These are phyloP conservation scores for Anguilla marmorata DNA, from an alignment of 2,797 vertebrate species.

Conservation along the genomic window DNA sequence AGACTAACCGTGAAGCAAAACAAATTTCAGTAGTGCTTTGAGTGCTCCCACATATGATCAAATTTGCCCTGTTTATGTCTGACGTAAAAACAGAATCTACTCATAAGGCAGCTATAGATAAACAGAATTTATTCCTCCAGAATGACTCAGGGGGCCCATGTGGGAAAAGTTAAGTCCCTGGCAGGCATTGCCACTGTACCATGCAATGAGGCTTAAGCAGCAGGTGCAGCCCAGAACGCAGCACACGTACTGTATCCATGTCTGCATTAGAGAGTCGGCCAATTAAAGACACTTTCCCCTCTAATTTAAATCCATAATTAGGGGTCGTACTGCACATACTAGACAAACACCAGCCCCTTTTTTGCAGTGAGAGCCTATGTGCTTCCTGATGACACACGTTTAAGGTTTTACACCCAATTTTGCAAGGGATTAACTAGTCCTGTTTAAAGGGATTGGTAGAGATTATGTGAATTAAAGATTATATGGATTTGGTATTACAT, in stretches of 20 bases:
- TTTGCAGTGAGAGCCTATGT: not conserved
- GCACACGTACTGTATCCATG: not conserved
- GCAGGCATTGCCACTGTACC: slow-evolving; percentile 11
- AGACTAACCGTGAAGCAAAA: not conserved
- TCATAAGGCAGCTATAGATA: not conserved
- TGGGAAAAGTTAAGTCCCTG: not conserved
- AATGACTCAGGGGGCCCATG: slow-evolving; percentile 1
- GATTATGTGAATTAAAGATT: slow-evolving; percentile 72
- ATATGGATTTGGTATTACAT: slow-evolving; percentile 70
- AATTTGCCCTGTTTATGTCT: slow-evolving; percentile 12
- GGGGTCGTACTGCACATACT: not conserved
- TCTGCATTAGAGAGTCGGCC: not conserved
- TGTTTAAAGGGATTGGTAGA: slow-evolving; percentile 69
- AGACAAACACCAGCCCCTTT: not conserved
- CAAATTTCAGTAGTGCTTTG: not conserved
- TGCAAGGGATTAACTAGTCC: slow-evolving; percentile 65
- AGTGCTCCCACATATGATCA: not conserved
- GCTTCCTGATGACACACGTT: not conserved
- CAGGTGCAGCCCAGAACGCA: not conserved
- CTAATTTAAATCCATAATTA: not conserved
- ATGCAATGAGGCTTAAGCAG: not conserved
- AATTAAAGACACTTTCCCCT: not conserved
- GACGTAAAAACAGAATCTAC: not conserved
- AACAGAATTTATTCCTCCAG: not conserved
- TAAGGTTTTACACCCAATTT: slow-evolving; percentile 54